These are phyloP conservation scores for Suncus etruscus DNA, from an alignment of 2,113 vertebrate species.

Conservation along the genomic window DNA sequence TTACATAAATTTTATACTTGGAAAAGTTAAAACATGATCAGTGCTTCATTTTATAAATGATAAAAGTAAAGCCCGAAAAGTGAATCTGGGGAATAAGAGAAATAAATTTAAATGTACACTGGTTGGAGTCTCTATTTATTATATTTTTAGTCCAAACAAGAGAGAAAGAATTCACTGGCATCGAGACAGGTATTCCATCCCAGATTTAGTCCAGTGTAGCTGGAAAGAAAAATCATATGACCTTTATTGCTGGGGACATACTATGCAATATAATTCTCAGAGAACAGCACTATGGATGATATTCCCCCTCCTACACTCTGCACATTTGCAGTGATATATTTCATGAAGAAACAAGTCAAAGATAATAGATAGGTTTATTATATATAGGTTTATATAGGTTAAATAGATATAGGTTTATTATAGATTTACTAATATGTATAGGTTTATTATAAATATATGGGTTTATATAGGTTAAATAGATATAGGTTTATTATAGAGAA, in stretches of 20 bases:
- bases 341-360: too few species aligned
- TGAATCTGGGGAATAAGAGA: slow-evolving; percentile 19
- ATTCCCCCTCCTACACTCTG: neutral
- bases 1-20: slow-evolving; percentile 54
- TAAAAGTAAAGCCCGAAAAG: slow-evolving; percentile 37
- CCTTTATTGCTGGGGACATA: neutral
- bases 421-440: neutral
- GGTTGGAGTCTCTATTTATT: slow-evolving; percentile 22
- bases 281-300: neutral
- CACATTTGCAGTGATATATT: too few species aligned
- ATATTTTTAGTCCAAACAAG: slow-evolving; percentile 37
- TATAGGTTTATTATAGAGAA: neutral
- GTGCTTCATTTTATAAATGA: slow-evolving; percentile 53
- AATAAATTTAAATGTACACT: slow-evolving; percentile 23
- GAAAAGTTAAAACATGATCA: slow-evolving; percentile 51
- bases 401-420: neutral
- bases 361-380: too few species aligned
- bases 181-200: neutral
- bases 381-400: too few species aligned
- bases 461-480: neutral
- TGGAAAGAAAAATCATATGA: neutral
- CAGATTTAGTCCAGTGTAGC: neutral
- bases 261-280: neutral
- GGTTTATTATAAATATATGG: too few species aligned
- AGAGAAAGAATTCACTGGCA: neutral